A percentile compares a stretch with the other conserved stretches of the same genome.
These are phyloP conservation scores for Pangasius djambal DNA, from an alignment of 2,797 vertebrate genomes.

Conservation along the genomic window DNA sequence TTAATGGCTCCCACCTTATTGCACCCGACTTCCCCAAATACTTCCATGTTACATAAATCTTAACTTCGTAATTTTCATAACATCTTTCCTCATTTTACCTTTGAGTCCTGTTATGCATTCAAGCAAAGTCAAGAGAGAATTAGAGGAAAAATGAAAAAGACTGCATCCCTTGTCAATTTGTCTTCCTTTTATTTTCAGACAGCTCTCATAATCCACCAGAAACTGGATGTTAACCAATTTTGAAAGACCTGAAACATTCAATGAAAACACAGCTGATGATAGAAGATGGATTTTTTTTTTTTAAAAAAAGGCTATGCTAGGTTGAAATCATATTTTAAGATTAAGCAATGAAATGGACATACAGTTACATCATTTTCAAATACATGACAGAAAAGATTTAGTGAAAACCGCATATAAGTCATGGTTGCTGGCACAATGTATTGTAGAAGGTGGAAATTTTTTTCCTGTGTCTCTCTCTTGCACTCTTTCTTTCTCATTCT, in stretches of 20 bases:
- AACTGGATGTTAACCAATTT: not conserved
- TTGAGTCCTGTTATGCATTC: not conserved
- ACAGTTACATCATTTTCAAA: constrained; percentile 31
- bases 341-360: constrained; percentile 1
- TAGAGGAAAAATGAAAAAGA: not conserved
- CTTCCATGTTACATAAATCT: not conserved
- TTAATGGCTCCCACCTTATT: constrained; percentile 17
- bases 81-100: constrained; percentile 14
- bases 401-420: constrained; percentile 13
- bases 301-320: not conserved
- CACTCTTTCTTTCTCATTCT: not conserved
- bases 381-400: constrained; percentile 45
- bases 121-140: not conserved
- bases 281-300: not conserved
- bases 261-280: not conserved
- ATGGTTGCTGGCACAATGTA: constrained; percentile 58
- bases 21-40: not conserved
- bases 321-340: not conserved
- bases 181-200: constrained; percentile 1
- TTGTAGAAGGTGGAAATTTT: constrained; percentile 66
- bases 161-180: not conserved
- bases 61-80: not conserved
- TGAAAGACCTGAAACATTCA: not conserved
- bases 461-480: constrained; percentile 41
- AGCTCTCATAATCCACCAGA: not conserved